Percentiles rank a stretch among this genome's conserved stretches.
These are phyloP conservation scores for Pantelozetes paolii DNA, from an alignment of 2,888 invertebrate species.

Conservation along the genomic window DNA sequence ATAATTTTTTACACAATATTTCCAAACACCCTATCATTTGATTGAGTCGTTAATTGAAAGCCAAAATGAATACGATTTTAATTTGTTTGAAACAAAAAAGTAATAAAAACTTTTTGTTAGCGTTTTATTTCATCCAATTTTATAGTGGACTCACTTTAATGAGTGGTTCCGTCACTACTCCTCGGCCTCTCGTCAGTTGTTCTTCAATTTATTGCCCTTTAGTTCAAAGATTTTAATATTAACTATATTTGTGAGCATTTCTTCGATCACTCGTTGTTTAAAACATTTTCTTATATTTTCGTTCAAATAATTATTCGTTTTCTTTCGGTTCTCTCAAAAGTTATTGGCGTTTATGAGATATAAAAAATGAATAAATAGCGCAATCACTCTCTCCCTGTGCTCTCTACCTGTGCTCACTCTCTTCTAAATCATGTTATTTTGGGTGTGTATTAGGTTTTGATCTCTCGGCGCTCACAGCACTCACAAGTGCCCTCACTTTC, in stretches of 20 bases:
- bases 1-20: neutral
- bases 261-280: slow-evolving; percentile 8
- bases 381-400: slow-evolving; percentile 12
- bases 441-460: slow-evolving; percentile 31
- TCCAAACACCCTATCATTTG: neutral
- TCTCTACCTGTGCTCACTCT: neutral
- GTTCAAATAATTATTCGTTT: neutral
- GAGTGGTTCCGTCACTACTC: slow-evolving; percentile 5
- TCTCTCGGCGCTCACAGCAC: slow-evolving; percentile 19
- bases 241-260: neutral
- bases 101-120: neutral
- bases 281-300: neutral
- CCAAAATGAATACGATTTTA: slow-evolving; percentile 1
- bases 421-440: slow-evolving; percentile 32
- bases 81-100: neutral
- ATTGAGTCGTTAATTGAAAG: neutral
- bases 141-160: neutral
- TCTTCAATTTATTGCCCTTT: neutral
- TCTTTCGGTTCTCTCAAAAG: neutral
- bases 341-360: slow-evolving; percentile 22
- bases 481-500: neutral
- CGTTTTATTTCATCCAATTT: neutral
- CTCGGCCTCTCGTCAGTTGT: neutral
- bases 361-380: slow-evolving; percentile 23
- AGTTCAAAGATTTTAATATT: neutral